Conservation (phyloP, 1,140 invertebrate genomes). For the Metopolophium dirhodum region DNA sequence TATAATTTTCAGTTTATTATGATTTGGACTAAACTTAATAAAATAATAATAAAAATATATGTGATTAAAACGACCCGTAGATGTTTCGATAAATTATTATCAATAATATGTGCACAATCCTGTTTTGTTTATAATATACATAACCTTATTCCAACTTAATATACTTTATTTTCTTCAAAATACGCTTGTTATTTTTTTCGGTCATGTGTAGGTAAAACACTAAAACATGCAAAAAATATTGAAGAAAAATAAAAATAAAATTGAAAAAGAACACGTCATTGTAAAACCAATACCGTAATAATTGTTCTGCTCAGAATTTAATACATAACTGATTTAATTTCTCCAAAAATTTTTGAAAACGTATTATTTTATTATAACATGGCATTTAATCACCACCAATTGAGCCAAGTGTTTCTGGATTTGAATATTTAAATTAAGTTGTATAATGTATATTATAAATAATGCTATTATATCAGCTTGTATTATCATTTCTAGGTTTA, state of each 20-base stretch:
- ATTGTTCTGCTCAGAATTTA: not conserved
- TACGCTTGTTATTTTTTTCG: not conserved
- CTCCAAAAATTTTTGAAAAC: not conserved
- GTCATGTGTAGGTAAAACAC: too few relatives aligned
- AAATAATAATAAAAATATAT: too few relatives aligned
- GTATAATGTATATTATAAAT: not conserved
- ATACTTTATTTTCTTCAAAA: not conserved
- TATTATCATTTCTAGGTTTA: not conserved
- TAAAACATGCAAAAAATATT: too few relatives aligned
- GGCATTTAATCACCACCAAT: not conserved
- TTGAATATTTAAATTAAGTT: constrained; percentile 6
- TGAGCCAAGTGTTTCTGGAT: not conserved
- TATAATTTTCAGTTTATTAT: too few relatives aligned
- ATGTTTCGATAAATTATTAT: too few relatives aligned
- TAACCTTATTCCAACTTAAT: not conserved
- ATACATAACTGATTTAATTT: not conserved
- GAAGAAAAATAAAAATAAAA: not conserved
- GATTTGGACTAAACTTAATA: too few relatives aligned
- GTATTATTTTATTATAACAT: not conserved
- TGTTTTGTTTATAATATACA: not conserved
- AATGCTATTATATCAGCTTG: not conserved
- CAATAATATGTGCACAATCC: too few relatives aligned
- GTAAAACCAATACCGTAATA: not conserved
- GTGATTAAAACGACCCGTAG: too few relatives aligned
- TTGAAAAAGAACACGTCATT: not conserved